A percentile compares a stretch with the other conserved stretches of the same genome.
Conservation (phyloP, 1,140 invertebrate species). For the Drosophila tani region DNA sequence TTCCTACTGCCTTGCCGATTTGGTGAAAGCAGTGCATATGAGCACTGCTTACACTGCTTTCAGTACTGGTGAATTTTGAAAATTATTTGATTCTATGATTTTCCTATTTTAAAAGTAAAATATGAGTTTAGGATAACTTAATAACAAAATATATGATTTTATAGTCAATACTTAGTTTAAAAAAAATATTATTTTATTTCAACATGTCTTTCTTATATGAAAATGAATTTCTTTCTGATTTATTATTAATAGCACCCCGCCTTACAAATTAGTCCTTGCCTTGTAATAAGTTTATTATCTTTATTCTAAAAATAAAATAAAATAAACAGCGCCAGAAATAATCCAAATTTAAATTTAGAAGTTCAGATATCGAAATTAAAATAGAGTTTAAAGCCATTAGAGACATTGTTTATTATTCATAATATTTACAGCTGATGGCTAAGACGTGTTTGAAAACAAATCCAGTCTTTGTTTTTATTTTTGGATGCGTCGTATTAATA, state of each 20-base stretch:
- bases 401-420: slow-evolving; percentile 3
- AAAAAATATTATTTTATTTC: not conserved
- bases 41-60: slow-evolving; percentile 10
- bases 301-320: not conserved
- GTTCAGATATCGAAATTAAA: not conserved
- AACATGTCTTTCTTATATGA: too few species aligned
- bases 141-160: not conserved
- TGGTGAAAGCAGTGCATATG: not conserved
- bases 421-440: slow-evolving; percentile 4
- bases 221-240: not conserved
- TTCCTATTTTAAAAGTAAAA: not conserved
- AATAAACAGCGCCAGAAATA: not conserved
- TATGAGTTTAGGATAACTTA: too few species aligned
- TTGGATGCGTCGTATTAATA: not conserved
- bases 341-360: too few species aligned
- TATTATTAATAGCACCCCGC: fast-evolving
- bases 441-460: slow-evolving; percentile 10
- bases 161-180: too few species aligned
- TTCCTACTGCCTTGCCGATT: slow-evolving; percentile 5
- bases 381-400: not conserved
- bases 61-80: not conserved
- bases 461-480: slow-evolving; percentile 2
- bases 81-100: not conserved
- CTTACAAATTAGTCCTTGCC: too few species aligned
- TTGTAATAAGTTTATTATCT: not conserved